phyloP scores from a whole-genome alignment of 2,888 invertebrate genomes.

The Callinectes sapidus region DNA sequence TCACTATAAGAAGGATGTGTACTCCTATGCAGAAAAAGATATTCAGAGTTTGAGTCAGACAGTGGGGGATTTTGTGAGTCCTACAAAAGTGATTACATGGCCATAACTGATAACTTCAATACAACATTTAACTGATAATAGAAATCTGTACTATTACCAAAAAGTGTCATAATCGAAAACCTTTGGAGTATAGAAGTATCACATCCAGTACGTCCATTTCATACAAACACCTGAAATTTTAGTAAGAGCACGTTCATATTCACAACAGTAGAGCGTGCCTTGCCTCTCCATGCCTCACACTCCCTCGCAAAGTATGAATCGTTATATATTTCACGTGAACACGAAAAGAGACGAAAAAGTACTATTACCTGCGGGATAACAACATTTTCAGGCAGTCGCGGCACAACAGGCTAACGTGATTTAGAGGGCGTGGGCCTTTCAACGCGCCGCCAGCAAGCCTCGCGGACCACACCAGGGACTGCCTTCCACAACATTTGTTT shows the following conservation, averaged over 20 bases:
- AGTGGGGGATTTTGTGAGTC: too few species aligned
- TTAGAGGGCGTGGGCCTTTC: constrained; percentile 8
- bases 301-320: background rate
- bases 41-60: too few species aligned
- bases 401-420: background rate
- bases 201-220: background rate
- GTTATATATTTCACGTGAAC: background rate
- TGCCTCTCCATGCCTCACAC: background rate
- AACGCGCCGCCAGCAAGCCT: background rate
- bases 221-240: too few species aligned
- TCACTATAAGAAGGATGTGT: too few species aligned
- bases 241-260: too few species aligned
- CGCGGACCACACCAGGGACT: background rate
- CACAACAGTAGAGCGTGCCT: background rate
- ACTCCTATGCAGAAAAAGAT: too few species aligned
- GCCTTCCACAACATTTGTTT: background rate
- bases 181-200: background rate
- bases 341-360: constrained; percentile 19
- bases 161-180: background rate
- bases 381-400: background rate
- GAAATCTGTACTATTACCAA: too few species aligned
- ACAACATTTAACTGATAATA: too few species aligned
- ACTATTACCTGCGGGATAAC: background rate
- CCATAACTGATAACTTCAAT: too few species aligned
- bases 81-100: too few species aligned